Conservation (phyloP, 2,888 invertebrate genomes). For the Archips crataeganus region DNA sequence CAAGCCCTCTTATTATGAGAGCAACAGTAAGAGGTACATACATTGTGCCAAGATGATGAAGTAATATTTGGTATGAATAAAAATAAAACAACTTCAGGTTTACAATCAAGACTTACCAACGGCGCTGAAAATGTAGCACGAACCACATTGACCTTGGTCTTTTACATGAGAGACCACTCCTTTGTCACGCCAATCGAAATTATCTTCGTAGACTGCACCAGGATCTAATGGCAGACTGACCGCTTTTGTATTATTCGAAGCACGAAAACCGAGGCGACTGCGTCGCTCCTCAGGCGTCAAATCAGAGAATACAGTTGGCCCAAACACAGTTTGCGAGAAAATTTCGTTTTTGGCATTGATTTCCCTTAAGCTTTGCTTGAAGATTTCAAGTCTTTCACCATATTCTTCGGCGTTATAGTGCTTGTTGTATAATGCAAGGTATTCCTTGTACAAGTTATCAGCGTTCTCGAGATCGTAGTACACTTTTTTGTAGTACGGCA, state of each 20-base stretch:
- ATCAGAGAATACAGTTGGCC: conserved; percentile 9
- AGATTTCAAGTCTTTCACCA: conserved; percentile 7
- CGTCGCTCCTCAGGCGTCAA: conserved; percentile 6
- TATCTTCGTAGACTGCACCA: background rate
- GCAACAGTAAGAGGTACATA: no score
- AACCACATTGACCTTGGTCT: conserved; percentile 92
- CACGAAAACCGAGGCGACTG: background rate
- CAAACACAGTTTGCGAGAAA: background rate
- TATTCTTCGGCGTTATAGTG: conserved; percentile 2
- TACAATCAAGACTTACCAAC: background rate
- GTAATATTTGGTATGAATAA: no score
- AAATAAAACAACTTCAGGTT: no score
- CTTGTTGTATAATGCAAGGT: conserved; percentile 8
- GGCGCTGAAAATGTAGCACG: conserved; percentile 88
- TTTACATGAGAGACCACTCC: conserved; percentile 92
- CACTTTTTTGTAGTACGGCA: background rate
- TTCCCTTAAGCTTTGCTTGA: background rate
- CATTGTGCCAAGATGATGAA: no score
- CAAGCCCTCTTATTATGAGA: no score
- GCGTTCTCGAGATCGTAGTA: conserved; percentile 1
- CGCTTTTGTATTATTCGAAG: background rate
- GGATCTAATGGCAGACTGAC: background rate
- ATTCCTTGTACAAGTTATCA: conserved; percentile 5
- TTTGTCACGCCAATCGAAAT: conserved; percentile 88
- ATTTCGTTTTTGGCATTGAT: conserved; percentile 8